Conservation (phyloP, 2,113 vertebrate species). For the Odontesthes bonariensis region DNA sequence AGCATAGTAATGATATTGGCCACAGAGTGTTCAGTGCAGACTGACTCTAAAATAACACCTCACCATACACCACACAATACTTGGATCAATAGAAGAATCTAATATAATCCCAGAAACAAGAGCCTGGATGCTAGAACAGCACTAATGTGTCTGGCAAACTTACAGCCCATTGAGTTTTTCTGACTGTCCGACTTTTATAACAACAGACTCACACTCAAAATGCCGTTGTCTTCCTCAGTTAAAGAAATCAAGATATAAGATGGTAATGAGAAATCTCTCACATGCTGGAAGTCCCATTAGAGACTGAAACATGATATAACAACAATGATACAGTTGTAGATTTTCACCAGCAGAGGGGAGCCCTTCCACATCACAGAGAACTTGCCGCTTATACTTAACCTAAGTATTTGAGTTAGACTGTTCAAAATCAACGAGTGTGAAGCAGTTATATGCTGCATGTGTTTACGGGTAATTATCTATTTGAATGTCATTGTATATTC, state of each 20-base stretch:
- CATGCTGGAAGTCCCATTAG: constrained; percentile 35
- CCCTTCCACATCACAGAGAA: constrained; percentile 25
- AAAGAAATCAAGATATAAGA: neutral
- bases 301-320: constrained; percentile 43
- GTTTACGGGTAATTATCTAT: too few species aligned
- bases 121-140: constrained; percentile 4
- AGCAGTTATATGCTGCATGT: too few species aligned
- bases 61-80: constrained; percentile 33
- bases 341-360: constrained; percentile 56
- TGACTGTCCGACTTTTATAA: neutral
- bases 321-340: constrained; percentile 28
- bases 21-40: neutral
- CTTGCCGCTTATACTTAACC: neutral
- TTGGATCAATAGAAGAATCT: constrained; percentile 53
- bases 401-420: neutral
- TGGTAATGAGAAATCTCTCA: neutral
- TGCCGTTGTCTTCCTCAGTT: neutral
- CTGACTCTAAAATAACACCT: neutral
- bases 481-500: too few species aligned
- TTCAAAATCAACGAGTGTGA: too few species aligned
- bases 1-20: neutral
- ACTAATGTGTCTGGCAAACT: neutral
- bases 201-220: neutral
- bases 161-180: neutral
- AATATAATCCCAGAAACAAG: constrained; percentile 53